Base-by-base conservation (phyloP, 2,113 vertebrate genomes). In the Trematomus loennbergii region DNA sequence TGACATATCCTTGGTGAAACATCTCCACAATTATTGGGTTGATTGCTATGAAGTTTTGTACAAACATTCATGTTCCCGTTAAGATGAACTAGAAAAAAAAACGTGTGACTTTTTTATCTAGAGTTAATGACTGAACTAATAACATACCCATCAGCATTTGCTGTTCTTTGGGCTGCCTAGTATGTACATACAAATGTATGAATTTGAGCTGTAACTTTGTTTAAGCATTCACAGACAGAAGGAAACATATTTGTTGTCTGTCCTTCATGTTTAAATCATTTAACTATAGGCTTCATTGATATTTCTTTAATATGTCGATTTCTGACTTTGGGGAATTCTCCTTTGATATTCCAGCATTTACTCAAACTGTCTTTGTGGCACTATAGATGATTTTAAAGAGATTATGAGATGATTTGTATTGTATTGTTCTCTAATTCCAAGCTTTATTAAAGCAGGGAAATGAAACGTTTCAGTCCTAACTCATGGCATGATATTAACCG, bases 371-470 rank as follows among this genome's bases (percentile, higher is more conserved):
- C 61, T 64, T 52, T 53, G 7, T 53, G 48, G 43, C 22, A 16
- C 62, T 57, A 16, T 22, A 16, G 40, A 43, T 77, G 61, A 63
- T 59, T 74, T 64, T 58, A 67, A 48, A 5, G 45, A 83, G 70
- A 81, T 87, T 85, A 67, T 79, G 67, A 63, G 70, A 61, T 61
- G 66, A 78, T 57, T 75, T 54, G 75, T 68, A 69, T 76, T 79
- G 22, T 29, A 48, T 84, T 80, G 78, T 71, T 73, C 58, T 80
- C 43, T 78, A 66, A 87, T 81, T 82, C 79, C 20, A 63, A 66
- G 76, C 71, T 90, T 83, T 82, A 70, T 71, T 59, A 71, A 81
- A 83, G 81, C 85, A 74, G 79, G 75, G 62, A 77, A 86, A 85
- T 77, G 25, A 75, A 87, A 65, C 0, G 69, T 75, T 84, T 50